These are phyloP conservation scores for Halocynthia aurantium DNA, from an alignment of 23 tunicate genomes.

Conservation along the genomic window DNA sequence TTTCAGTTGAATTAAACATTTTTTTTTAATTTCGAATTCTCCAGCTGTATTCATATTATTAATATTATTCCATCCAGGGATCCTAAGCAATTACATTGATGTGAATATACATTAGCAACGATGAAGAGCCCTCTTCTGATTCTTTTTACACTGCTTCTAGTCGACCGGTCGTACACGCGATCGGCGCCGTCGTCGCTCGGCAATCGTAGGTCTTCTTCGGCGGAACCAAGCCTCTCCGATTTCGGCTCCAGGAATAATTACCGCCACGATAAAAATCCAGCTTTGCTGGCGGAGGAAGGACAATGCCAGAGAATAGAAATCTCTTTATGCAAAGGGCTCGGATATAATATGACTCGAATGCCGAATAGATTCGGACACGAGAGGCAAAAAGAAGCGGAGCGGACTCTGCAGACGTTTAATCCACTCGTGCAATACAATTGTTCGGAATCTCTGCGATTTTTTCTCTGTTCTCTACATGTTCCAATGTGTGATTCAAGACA, in stretches of 20 bases:
- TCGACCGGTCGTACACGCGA: too few relatives aligned
- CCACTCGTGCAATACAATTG: slow-evolving; percentile 63
- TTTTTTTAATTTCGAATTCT: too few relatives aligned
- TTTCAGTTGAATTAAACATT: too few relatives aligned
- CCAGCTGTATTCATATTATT: too few relatives aligned
- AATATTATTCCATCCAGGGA: too few relatives aligned
- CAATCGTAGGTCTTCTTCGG: not conserved
- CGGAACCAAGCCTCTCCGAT: slow-evolving; percentile 3
- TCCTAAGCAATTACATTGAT: too few relatives aligned
- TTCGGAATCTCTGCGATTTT: slow-evolving; percentile 40
- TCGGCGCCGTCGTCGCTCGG: too few relatives aligned
- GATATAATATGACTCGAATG: slow-evolving; percentile 68
- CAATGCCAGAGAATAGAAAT: slow-evolving; percentile 56
- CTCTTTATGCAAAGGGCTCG: slow-evolving; percentile 43
- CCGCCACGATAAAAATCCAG: not conserved
- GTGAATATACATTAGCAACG: not conserved
- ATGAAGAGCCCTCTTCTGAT: slow-evolving; percentile 2
- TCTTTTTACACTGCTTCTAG: not conserved
- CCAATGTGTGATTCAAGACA: slow-evolving; percentile 65
- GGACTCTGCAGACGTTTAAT: slow-evolving; percentile 29
- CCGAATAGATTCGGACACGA: slow-evolving; percentile 59
- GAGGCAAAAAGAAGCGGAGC: slow-evolving; percentile 56
- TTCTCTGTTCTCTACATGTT: slow-evolving; percentile 59
- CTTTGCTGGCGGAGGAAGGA: slow-evolving; percentile 24
- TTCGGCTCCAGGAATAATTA: too few relatives aligned